Percentiles rank a stretch among this genome's conserved stretches.
Evolutionary conservation across 1,140 invertebrate genomes (phyloP).

Genomic region (Papilio aristodemus): DNA sequence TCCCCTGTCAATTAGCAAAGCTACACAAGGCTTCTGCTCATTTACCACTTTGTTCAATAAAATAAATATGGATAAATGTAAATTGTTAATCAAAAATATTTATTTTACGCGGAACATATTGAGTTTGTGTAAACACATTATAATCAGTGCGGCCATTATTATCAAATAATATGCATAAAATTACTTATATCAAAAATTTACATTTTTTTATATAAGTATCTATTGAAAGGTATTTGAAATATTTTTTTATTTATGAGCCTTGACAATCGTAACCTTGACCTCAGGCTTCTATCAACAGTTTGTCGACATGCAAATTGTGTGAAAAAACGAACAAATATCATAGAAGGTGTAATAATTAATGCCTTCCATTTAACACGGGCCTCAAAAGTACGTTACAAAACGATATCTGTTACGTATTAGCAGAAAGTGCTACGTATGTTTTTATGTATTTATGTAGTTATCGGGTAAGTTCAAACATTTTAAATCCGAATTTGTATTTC

Average conservation of each 20-base stretch:
- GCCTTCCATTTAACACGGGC: conserved; percentile 46
- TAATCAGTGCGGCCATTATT: no score
- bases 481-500: background rate
- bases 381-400: conserved; percentile 38
- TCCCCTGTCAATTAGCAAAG: no score
- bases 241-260: conserved; percentile 30
- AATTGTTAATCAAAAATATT: background rate
- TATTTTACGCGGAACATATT: background rate
- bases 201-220: background rate
- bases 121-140: no score
- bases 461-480: conserved; percentile 32
- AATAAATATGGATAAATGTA: background rate
- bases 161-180: background rate
- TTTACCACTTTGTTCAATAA: conserved; percentile 33
- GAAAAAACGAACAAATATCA: conserved; percentile 51
- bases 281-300: conserved; percentile 38
- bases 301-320: conserved; percentile 49
- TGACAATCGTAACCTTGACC: conserved; percentile 54
- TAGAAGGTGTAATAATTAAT: conserved; percentile 57
- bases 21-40: no score
- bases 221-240: conserved; percentile 8
- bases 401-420: conserved; percentile 3
- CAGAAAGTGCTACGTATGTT: conserved; percentile 11
- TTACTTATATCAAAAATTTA: background rate
- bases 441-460: conserved; percentile 32